Base-by-base conservation (phyloP, 2,113 vertebrate species). In the Triplophysa dalaica region DNA sequence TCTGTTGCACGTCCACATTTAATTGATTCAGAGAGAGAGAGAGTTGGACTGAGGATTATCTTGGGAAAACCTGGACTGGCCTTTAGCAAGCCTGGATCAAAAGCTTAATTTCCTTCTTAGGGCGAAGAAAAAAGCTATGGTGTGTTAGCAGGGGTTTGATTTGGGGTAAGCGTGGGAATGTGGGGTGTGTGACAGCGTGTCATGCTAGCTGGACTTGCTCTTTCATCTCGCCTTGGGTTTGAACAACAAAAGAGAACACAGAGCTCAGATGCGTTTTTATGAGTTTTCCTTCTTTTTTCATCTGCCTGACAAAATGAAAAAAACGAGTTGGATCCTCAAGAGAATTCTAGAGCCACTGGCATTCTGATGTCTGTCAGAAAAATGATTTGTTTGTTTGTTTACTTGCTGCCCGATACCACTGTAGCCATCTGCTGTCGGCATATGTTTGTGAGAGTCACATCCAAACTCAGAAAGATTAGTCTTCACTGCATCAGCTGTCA, bases 361-460 rank as follows among this genome's bases (percentile, higher is more conserved):
- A 52, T 52, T 50, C 67, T 52, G 67, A 70, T 16, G 22, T 70
- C 45, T 70, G 67, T 29, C 54, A 70, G 67, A 70, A 12, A 70
- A 70, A 70, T 70, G 19, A 38, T 38, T 38, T 7, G 43, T 70
- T 52, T 68, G 66, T 69, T 69, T 69, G 66, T 69, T 69, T 69
- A 43, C 17, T 70, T 70, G 45, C 22, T 29, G 67, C 26, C 67
- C 67, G 52, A 70, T 70, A 52, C 50, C 22, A 70, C 45, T 69
- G 45, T 24, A 70, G 22, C 67, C 67, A 52, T 52, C 22, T 70
- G 67, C 67, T 70, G 16, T 29, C 22, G 52, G 24, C 67, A 70
- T 70, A 29, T 70, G 67, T 50, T 52, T 70, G 29, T 19, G 22
- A 19, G 4, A 70, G 11, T 19, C 45, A 52, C 45, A 52, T 70